These are phyloP conservation scores for Pagetopsis macropterus DNA, from an alignment of 2,797 vertebrate genomes.

Conservation along the genomic window DNA sequence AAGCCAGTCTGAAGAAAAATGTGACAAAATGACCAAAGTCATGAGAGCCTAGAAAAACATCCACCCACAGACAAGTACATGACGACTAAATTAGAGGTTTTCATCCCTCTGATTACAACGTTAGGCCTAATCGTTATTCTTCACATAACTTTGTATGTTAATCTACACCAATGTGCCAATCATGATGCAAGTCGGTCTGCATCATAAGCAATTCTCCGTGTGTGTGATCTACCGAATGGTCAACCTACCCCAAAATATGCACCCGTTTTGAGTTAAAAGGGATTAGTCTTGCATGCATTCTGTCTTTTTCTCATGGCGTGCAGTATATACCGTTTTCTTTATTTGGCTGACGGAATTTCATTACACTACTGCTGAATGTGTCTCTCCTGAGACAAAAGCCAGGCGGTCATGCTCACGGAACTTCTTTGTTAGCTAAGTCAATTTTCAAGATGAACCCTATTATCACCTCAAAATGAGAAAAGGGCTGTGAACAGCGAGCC, in stretches of 20 bases:
- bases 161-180: constrained; percentile 38
- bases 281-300: constrained; percentile 19
- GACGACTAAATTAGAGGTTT: constrained; percentile 77
- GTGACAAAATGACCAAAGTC: constrained; percentile 80
- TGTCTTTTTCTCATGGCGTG: constrained; percentile 29
- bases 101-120: constrained; percentile 75
- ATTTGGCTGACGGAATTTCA: constrained; percentile 29
- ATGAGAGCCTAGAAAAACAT: constrained; percentile 72
- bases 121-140: constrained; percentile 72
- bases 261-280: constrained; percentile 33
- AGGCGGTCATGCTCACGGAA: constrained; percentile 45
- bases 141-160: constrained; percentile 60
- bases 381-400: constrained; percentile 50
- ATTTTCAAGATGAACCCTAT: constrained; percentile 64
- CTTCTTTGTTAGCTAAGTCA: constrained; percentile 72
- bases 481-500: constrained; percentile 26
- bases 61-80: constrained; percentile 75
- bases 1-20: constrained; percentile 68
- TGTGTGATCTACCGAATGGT: constrained; percentile 24
- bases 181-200: constrained; percentile 36
- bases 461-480: constrained; percentile 64
- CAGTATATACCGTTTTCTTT: constrained; percentile 49
- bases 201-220: constrained; percentile 42
- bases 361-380: constrained; percentile 33
- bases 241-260: constrained; percentile 34